Base-by-base conservation (phyloP, 2,113 vertebrate genomes). In the Dasyurus viverrinus region DNA sequence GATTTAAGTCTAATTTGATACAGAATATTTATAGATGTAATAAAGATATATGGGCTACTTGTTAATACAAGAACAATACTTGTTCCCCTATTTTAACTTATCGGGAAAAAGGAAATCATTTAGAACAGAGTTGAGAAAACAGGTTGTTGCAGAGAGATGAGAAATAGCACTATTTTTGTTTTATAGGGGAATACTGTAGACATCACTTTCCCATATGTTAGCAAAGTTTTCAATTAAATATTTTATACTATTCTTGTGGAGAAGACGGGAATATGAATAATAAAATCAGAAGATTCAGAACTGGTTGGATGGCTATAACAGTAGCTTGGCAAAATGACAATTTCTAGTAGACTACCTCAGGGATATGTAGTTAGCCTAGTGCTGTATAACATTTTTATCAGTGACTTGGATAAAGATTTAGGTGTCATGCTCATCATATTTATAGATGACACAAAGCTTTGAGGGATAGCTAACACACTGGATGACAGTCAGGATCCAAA, bases 81-180 rank as follows among this genome's bases (percentile, higher is more conserved):
- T 5, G 14, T 36, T 36, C 50, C 19, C 6, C 16, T 76, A 89
- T 10, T 89, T 91, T 7, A 53, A 95, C 50, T 92, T 42, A 48
- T 68, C 96, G 52, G n/a, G 57, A 89, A 92, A 92, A 94, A 96
- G 46, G 92, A 52, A 52, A 91, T 93, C 68, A 60, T 50, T 92
- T 54, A 93, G 47, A 89, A 22, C 53, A 84, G 1, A 42, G 91
- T 27, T 11, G 50, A 92, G 42, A 52, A 76, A 50, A 92, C 30
- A 36, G 5, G 27, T 42, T 84, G n/a, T 84, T 42, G 36, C 47
- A 95, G 55, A 92, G 54, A 0, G 9, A 48, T 50, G 27, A 92
- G 94, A 96, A 54, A 47, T 89, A 89, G 52, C 47, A 50, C 93
- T 94, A 5, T 46, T 50, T 9, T 52, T 48, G 48, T 48, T 48